These are phyloP conservation scores for Onychostoma macrolepis DNA, from an alignment of 2,113 vertebrate genomes.

Conservation along the genomic window DNA sequence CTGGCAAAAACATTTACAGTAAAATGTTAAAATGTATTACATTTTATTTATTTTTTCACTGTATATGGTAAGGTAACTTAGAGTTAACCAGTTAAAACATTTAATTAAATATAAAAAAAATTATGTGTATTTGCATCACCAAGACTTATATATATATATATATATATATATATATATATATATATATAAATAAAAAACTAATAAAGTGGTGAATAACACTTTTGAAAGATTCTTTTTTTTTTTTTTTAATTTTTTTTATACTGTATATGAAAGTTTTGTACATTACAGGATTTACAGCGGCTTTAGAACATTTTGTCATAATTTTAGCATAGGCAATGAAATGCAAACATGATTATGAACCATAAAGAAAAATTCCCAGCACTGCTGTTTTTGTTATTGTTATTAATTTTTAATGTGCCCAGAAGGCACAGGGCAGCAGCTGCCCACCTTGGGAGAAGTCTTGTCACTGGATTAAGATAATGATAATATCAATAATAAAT, in stretches of 20 bases:
- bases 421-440: slow-evolving; percentile 21
- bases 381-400: slow-evolving; percentile 20
- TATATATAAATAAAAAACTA: background rate
- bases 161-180: too few species aligned
- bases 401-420: slow-evolving; percentile 24
- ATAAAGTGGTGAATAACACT: background rate
- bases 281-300: background rate
- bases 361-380: background rate
- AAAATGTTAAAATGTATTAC: too few species aligned
- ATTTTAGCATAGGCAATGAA: background rate
- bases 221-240: background rate
- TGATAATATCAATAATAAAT: slow-evolving; percentile 41
- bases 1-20: background rate
- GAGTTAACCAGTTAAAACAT: background rate
- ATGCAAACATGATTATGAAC: background rate
- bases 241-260: too few species aligned
- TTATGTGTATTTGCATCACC: too few species aligned
- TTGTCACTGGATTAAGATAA: slow-evolving; percentile 38
- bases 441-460: slow-evolving; percentile 20
- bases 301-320: background rate
- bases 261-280: background rate
- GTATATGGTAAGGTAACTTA: background rate
- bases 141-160: background rate
- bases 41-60: background rate
- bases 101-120: too few species aligned